Base-by-base conservation (phyloP, 37 sponge, comb jelly and placozoan genomes). In the Geodia barretti region DNA sequence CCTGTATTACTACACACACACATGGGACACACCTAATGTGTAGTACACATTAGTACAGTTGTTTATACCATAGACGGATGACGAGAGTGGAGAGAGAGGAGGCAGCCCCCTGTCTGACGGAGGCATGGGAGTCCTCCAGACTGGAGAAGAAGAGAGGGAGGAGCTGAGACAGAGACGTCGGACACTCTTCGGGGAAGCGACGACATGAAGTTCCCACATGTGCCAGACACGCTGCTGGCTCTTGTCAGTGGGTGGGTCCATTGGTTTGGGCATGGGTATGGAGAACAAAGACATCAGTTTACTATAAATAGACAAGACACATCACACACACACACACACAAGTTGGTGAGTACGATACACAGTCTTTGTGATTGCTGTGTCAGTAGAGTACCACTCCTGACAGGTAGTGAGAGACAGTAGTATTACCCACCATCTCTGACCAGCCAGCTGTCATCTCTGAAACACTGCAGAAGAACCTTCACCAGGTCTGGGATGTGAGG, bases 381-480 rank as follows among this genome's bases (percentile, higher is more conserved):
- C n/a, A n/a, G n/a, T n/a, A n/a, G n/a, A n/a, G n/a, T n/a, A n/a
- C n/a, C n/a, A n/a, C n/a, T n/a, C n/a, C n/a, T n/a, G n/a, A n/a
- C n/a, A n/a, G n/a, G n/a, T n/a, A n/a, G n/a, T n/a, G n/a, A n/a
- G n/a, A n/a, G n/a, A n/a, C n/a, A n/a, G 54, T 47, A 47, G 54
- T 47, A 83, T 1, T 39, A 29, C 85, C 74, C 78, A 84, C 90
- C 96, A 77, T 98, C 98, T 86, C 98, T 84, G 60, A 98, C 98
- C 39, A 95, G 98, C 98, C 98, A 98, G 83, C 98, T 93, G 35
- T 95, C 94, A 81, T 98, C 98, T 41, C 89, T 83, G 70, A 98
- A 92, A 54, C 96, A 95, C 23, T 77, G 88, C 78, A 98, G 60
- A 4, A 98, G 74, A 5, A 83, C 82, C 11, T 79, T 54, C 31